A percentile compares a stretch with the other conserved stretches of the same genome.
Evolutionary conservation across 1,140 invertebrate species (phyloP).

Genomic region (Drosophila tani): DNA sequence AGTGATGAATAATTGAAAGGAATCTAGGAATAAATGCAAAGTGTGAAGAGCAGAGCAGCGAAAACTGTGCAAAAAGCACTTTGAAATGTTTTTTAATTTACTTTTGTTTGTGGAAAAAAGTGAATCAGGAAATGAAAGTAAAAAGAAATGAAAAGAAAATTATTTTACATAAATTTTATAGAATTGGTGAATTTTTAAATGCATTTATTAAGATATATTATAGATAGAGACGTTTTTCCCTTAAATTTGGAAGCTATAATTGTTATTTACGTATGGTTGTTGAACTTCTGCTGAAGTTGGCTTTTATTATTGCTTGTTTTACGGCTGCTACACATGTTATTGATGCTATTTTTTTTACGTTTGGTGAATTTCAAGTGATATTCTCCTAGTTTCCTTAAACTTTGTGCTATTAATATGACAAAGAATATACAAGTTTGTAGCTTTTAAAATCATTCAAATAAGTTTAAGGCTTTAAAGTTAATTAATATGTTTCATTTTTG

Average conservation of each 20-base stretch:
- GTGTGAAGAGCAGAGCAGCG: conserved; percentile 7
- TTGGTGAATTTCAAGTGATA: background rate
- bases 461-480: background rate
- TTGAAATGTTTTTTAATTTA: conserved; percentile 18
- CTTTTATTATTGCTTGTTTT: conserved; percentile 2
- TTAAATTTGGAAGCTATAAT: no score
- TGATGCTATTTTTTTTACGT: background rate
- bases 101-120: no score
- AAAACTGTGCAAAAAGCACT: conserved; percentile 10
- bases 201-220: no score
- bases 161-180: no score
- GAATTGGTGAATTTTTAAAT: no score
- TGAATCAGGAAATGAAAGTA: no score
- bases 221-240: no score
- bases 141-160: no score
- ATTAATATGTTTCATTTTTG: background rate
- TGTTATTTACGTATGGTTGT: background rate
- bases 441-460: background rate
- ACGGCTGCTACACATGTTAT: background rate
- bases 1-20: conserved; percentile 35
- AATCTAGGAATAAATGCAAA: conserved; percentile 36
- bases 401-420: no score
- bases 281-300: background rate
- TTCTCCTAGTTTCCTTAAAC: background rate
- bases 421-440: background rate